A percentile compares a stretch with the other conserved stretches of the same genome.
phyloP scores from a whole-genome alignment of 2,113 vertebrate genomes.

The Genyomyrus donnyi region DNA sequence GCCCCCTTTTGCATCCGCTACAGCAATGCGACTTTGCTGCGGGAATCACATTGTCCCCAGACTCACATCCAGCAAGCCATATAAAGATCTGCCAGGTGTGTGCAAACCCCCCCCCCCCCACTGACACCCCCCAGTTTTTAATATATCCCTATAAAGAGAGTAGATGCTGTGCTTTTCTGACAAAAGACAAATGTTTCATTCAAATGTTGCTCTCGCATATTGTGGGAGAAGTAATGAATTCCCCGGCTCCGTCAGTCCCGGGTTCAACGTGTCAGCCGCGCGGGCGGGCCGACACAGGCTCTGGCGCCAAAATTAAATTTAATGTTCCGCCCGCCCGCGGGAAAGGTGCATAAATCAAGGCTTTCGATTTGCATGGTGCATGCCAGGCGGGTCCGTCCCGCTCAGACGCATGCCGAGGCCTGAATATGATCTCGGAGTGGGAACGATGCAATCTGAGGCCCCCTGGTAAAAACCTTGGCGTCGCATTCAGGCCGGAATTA shows the following conservation, averaged over 20 bases:
- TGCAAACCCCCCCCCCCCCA: constrained; percentile 15
- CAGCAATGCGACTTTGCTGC: constrained; percentile 47
- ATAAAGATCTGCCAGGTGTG: constrained; percentile 55
- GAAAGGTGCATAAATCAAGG: constrained; percentile 93
- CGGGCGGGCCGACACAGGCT: constrained; percentile 61
- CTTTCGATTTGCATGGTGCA: constrained; percentile 93
- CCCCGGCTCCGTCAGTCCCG: constrained; percentile 62
- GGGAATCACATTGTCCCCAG: constrained; percentile 55
- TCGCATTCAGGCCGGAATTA: constrained; percentile 75
- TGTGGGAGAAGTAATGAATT: constrained; percentile 94
- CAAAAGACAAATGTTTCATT: constrained; percentile 99
- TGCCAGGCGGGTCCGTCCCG: constrained; percentile 65
- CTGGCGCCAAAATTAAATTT: constrained; percentile 94
- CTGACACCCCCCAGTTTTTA: constrained; percentile 25
- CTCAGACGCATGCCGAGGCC: constrained; percentile 78
- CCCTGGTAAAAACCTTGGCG: constrained; percentile 74
- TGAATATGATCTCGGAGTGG: constrained; percentile 80
- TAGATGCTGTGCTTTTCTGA: constrained; percentile 79
- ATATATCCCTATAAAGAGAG: constrained; percentile 50
- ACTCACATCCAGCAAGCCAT: constrained; percentile 52
- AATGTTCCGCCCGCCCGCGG: constrained; percentile 78
- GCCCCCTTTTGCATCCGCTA: constrained; percentile 46
- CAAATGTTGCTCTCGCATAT: constrained; percentile 96
- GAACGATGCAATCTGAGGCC: constrained; percentile 82
- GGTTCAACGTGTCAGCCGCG: constrained; percentile 81